Conservation (phyloP, 2,113 vertebrate species). For the Rhinopithecus roxellana region DNA sequence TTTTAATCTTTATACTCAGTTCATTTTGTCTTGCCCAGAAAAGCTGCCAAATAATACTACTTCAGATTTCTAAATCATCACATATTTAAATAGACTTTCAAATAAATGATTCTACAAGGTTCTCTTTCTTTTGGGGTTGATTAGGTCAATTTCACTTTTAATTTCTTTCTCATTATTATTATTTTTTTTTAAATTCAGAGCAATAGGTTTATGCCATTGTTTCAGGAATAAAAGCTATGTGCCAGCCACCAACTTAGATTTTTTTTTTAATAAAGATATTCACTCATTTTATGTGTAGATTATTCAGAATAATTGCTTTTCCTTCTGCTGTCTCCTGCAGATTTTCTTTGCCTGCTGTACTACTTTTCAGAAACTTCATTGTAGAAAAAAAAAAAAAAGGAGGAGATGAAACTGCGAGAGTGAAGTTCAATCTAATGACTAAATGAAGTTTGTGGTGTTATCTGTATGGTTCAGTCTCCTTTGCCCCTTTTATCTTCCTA, state of each 20-base stretch:
- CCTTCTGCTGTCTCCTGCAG: not conserved
- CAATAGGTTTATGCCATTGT: not conserved
- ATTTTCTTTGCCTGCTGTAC: not conserved
- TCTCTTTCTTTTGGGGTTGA: not conserved
- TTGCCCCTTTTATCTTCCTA: not conserved
- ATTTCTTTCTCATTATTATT: not conserved
- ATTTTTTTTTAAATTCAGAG: not conserved
- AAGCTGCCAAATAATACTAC: not conserved
- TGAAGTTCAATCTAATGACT: not conserved
- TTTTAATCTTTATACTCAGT: not conserved
- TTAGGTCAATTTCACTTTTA: constrained; percentile 37
- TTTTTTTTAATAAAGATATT: not conserved
- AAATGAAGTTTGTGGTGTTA: not conserved
- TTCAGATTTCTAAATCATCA: constrained; percentile 21
- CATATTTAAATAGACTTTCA: constrained; percentile 24
- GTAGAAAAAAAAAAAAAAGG: not conserved
- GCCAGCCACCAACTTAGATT: not conserved
- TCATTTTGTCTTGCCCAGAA: not conserved
- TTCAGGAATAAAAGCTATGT: not conserved
- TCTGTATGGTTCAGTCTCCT: not conserved
- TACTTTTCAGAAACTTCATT: not conserved
- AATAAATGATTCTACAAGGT: not conserved
- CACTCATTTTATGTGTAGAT: not conserved
- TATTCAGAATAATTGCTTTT: not conserved
- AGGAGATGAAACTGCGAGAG: not conserved